These are phyloP conservation scores for Diprion similis DNA, from an alignment of 1,140 invertebrate species.

Conservation along the genomic window DNA sequence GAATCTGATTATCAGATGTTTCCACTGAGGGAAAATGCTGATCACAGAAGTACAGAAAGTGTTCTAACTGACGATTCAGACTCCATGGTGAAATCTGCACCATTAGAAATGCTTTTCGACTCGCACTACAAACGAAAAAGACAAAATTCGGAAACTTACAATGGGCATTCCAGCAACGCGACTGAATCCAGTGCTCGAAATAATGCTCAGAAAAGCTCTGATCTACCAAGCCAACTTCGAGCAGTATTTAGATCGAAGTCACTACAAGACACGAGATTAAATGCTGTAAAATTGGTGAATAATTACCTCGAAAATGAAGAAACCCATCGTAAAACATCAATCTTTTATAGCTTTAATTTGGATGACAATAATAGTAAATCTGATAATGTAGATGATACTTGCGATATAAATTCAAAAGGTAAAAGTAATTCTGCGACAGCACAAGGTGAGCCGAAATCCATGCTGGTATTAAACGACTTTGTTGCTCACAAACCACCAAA, in stretches of 20 bases:
- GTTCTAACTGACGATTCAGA: conserved; percentile 61
- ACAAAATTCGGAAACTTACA: conserved; percentile 53
- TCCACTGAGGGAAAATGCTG: conserved; percentile 47
- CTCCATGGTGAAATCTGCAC: conserved; percentile 74
- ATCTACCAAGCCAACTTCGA: conserved; percentile 25
- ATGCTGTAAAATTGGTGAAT: conserved; percentile 32
- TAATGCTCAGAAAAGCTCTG: neutral
- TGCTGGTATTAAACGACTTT: conserved; percentile 53
- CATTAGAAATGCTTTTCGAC: conserved; percentile 74
- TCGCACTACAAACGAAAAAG: conserved; percentile 52
- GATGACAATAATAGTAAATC: conserved; percentile 35
- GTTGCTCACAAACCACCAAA: conserved; percentile 62
- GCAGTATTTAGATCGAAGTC: conserved; percentile 60
- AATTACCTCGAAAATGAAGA: conserved; percentile 35
- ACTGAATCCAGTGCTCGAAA: conserved; percentile 22
- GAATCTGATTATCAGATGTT: conserved; percentile 70
- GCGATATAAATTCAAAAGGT: conserved; percentile 23
- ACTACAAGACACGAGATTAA: conserved; percentile 58
- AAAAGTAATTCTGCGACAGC: conserved; percentile 41
- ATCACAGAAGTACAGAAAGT: conserved; percentile 59
- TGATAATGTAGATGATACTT: neutral
- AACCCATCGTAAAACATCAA: conserved; percentile 33
- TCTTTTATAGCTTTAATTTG: conserved; percentile 49
- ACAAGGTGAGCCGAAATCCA: conserved; percentile 44
- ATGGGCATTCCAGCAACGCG: conserved; percentile 38